These are phyloP conservation scores for Hirundichthys speculiger DNA, from an alignment of 2,113 vertebrate genomes.

Conservation along the genomic window DNA sequence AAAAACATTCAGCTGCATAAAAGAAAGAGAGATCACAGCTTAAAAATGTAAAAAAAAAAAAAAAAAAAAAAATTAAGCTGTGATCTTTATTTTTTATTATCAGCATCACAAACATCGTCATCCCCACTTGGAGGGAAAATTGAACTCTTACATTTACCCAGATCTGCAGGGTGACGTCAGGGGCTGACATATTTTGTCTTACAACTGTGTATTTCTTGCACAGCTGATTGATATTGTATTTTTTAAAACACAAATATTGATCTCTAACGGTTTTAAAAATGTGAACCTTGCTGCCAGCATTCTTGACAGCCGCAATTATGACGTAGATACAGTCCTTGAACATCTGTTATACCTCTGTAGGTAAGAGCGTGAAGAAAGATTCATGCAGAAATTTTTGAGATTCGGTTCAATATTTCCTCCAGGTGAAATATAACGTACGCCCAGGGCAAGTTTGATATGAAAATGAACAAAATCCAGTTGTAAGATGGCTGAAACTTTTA, in stretches of 20 bases:
- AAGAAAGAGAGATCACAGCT: too few species aligned
- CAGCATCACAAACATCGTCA: too few species aligned
- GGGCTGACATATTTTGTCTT: too few species aligned
- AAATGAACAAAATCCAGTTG: neutral
- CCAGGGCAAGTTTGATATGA: neutral
- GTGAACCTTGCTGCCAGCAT: conserved; percentile 4
- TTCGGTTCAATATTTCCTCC: neutral
- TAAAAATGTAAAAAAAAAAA: too few species aligned
- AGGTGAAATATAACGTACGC: neutral
- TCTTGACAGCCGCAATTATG: conserved; percentile 1
- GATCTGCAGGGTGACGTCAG: too few species aligned
- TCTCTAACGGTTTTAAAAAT: neutral
- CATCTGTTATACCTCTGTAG: too few species aligned
- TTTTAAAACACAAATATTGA: neutral
- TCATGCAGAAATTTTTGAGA: conserved; percentile 1
- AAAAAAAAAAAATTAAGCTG: too few species aligned
- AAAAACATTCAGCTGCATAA: too few species aligned
- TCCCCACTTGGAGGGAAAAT: too few species aligned
- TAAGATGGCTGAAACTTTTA: neutral
- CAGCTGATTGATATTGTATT: neutral
- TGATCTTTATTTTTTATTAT: too few species aligned
- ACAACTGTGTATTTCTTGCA: neutral
- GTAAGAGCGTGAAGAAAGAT: neutral
- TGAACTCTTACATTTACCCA: too few species aligned
- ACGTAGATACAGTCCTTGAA: neutral